Evolutionary conservation across 2,797 vertebrate species (phyloP).

Genomic region (Poecile montanus): DNA sequence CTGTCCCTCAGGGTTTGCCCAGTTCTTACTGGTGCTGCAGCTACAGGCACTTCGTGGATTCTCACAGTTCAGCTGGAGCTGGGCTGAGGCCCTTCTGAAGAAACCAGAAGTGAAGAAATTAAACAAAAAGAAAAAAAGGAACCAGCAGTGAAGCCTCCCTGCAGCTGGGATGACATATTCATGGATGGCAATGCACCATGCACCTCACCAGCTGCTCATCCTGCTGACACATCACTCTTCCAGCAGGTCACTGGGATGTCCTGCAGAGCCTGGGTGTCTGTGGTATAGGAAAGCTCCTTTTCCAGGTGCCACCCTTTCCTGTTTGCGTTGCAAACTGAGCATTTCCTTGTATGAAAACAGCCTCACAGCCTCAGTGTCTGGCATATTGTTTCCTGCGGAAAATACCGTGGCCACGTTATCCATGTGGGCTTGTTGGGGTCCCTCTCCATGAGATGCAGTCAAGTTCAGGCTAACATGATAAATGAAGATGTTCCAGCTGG

Average conservation of each 20-base stretch:
- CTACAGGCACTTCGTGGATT: not conserved
- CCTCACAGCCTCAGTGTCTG: not conserved
- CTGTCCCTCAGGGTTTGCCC: not conserved
- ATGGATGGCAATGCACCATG: not conserved
- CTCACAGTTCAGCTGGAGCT: not conserved
- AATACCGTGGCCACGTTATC: fast-evolving
- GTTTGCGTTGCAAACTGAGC: constrained; percentile 40
- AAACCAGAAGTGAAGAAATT: not conserved
- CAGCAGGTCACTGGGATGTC: not conserved
- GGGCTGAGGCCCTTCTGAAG: not conserved
- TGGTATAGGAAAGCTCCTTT: constrained; percentile 33
- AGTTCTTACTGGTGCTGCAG: not conserved
- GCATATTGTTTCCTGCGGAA: constrained; percentile 17
- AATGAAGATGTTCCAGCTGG: not conserved
- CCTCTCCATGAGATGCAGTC: not conserved
- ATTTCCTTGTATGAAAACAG: constrained; percentile 31
- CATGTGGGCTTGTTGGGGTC: not conserved
- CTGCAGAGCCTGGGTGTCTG: not conserved
- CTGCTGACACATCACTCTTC: not conserved
- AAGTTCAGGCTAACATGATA: not conserved
- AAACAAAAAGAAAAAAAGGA: not conserved
- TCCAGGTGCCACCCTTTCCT: constrained; percentile 52
- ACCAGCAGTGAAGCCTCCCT: not conserved
- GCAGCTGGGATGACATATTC: not conserved
- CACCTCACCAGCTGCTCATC: not conserved